phyloP scores from a whole-genome alignment of 2,113 vertebrate species.

The Tetraodon nigroviridis region DNA sequence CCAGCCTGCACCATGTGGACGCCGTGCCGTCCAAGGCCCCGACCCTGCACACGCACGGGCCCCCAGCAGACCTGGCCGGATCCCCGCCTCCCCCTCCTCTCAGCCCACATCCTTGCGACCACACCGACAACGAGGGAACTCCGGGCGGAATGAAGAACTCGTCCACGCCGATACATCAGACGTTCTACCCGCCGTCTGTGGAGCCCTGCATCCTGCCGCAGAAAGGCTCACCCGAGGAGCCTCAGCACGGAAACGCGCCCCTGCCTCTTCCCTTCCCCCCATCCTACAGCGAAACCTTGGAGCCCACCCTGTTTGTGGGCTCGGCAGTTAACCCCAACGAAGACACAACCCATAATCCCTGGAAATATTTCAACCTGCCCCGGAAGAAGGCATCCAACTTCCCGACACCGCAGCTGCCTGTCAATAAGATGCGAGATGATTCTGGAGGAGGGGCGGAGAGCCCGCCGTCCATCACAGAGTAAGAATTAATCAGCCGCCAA shows the following conservation, averaged over 20 bases:
- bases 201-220: conserved; percentile 85
- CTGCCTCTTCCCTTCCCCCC: conserved; percentile 80
- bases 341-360: conserved; percentile 83
- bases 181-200: conserved; percentile 89
- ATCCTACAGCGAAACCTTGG: conserved; percentile 81
- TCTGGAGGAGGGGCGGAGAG: conserved; percentile 71
- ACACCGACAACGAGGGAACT: conserved; percentile 76
- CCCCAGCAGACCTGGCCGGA: conserved; percentile 76
- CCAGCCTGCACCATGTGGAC: conserved; percentile 80
- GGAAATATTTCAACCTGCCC: conserved; percentile 94
- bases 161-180: conserved; percentile 88
- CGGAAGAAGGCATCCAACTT: conserved; percentile 84
- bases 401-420: conserved; percentile 84
- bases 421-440: conserved; percentile 87
- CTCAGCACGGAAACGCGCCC: conserved; percentile 76
- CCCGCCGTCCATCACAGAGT: conserved; percentile 89
- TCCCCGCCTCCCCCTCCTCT: conserved; percentile 94
- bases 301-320: conserved; percentile 86
- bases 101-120: conserved; percentile 92
- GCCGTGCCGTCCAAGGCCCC: conserved; percentile 80
- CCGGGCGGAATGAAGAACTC: conserved; percentile 78
- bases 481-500: conserved; percentile 54
- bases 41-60: conserved; percentile 76
- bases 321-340: conserved; percentile 84
- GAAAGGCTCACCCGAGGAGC: conserved; percentile 82